A percentile compares a stretch with the other conserved stretches of the same genome.
These are phyloP conservation scores for Spilogale gracilis DNA, from an alignment of 2,113 vertebrate genomes.

Conservation along the genomic window DNA sequence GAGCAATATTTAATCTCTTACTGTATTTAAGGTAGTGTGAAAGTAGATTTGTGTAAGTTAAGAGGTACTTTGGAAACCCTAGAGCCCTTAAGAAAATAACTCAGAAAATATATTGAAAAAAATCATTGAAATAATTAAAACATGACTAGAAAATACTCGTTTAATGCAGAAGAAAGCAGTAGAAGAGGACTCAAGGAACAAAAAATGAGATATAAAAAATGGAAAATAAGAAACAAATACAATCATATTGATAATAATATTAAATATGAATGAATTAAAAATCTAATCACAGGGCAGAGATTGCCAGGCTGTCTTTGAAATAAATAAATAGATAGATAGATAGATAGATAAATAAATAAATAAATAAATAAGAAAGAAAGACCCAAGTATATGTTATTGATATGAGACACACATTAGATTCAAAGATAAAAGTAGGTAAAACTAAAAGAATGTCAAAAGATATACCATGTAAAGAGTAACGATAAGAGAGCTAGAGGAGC, in stretches of 20 bases:
- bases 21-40: neutral
- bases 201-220: neutral
- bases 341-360: neutral
- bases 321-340: neutral
- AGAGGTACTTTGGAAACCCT: neutral
- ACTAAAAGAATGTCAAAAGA: neutral
- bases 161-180: neutral
- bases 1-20: neutral
- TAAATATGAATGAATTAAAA: slow-evolving; percentile 21
- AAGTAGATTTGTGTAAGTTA: neutral
- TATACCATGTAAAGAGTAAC: neutral
- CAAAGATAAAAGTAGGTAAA: neutral
- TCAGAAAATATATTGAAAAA: neutral
- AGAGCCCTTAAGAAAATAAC: neutral
- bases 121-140: neutral
- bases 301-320: neutral
- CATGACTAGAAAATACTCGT: neutral
- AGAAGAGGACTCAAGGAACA: neutral
- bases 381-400: neutral
- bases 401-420: neutral
- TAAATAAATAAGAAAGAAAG: neutral
- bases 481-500: neutral
- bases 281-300: neutral
- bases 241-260: neutral
- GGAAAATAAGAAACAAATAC: neutral